A percentile compares a stretch with the other conserved stretches of the same genome.
phyloP scores from a whole-genome alignment of 2,113 vertebrate genomes.

The Apodemus speciosus region DNA sequence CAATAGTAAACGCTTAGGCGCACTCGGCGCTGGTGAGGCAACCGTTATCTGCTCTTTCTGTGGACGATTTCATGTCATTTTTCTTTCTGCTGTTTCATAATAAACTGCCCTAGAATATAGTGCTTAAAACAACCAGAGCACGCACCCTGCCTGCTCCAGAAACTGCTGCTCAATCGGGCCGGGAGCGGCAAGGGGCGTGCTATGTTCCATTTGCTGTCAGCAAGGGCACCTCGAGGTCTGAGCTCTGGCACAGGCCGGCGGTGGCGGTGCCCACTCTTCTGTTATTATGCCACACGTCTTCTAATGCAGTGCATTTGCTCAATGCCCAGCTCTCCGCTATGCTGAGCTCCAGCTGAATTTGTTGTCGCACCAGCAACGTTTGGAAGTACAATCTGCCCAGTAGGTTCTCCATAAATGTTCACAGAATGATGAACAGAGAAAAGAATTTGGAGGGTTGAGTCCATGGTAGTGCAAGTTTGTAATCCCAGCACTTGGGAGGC shows the following conservation, averaged over 20 bases:
- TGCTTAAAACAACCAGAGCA: background rate
- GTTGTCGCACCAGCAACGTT: background rate
- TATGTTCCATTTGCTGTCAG: background rate
- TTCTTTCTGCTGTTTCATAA: background rate
- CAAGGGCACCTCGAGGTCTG: background rate
- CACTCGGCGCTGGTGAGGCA: background rate
- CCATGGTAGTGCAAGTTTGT: background rate
- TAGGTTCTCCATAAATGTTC: background rate
- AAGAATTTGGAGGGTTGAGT: background rate
- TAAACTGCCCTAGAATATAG: background rate
- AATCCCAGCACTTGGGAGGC: background rate
- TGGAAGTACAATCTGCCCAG: background rate
- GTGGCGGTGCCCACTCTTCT: background rate
- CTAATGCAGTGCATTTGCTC: background rate
- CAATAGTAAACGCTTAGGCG: background rate
- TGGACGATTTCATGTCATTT: background rate
- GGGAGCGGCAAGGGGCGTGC: background rate
- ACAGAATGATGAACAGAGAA: background rate
- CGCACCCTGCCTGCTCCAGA: background rate
- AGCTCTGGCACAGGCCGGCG: background rate
- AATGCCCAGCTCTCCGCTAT: background rate
- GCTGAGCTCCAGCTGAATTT: background rate
- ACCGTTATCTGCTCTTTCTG: background rate
- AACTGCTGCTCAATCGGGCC: background rate
- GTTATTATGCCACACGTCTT: accelerated